These are phyloP conservation scores for Thaumetopoea pityocampa DNA, from an alignment of 1,140 invertebrate species.

Conservation along the genomic window DNA sequence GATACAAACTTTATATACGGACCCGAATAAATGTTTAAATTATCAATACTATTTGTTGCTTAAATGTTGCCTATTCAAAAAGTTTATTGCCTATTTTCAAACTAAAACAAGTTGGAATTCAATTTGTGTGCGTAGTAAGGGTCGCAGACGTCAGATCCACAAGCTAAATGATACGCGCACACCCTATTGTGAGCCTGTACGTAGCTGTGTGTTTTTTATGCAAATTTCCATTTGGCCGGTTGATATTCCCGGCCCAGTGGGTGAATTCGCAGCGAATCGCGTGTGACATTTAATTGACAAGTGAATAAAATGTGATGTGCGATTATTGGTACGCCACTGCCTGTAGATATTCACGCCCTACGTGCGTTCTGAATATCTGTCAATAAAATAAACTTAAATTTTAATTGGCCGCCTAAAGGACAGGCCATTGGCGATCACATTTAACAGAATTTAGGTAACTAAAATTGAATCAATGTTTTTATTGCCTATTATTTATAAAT, in stretches of 20 bases:
- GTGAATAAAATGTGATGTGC: slow-evolving; percentile 59
- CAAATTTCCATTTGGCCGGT: slow-evolving; percentile 62
- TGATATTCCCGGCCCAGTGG: slow-evolving; percentile 59
- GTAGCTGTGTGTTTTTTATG: slow-evolving; percentile 63
- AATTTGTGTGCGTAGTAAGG: slow-evolving; percentile 8
- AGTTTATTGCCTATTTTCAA: slow-evolving; percentile 22
- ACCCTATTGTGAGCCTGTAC: slow-evolving; percentile 24
- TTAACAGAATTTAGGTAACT: slow-evolving; percentile 47
- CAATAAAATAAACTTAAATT: slow-evolving; percentile 42
- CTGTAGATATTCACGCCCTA: slow-evolving; percentile 4
- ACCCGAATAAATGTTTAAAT: slow-evolving; percentile 23
- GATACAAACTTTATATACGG: slow-evolving; percentile 11
- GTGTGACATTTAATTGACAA: slow-evolving; percentile 68
- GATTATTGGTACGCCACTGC: slow-evolving; percentile 35
- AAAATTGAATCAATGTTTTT: slow-evolving; percentile 56
- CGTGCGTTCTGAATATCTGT: slow-evolving; percentile 22
- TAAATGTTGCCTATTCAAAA: slow-evolving; percentile 13
- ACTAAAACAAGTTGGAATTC: slow-evolving; percentile 15
- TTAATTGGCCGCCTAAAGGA: slow-evolving; percentile 43
- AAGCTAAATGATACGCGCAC: slow-evolving; percentile 14
- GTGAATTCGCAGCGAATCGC: slow-evolving; percentile 65
- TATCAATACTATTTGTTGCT: slow-evolving; percentile 10
- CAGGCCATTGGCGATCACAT: slow-evolving; percentile 21
- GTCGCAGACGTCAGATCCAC: not conserved
- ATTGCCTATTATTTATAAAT: slow-evolving; percentile 19